phyloP scores from a whole-genome alignment of 2,797 vertebrate genomes.

The Clarias laeviceps region DNA sequence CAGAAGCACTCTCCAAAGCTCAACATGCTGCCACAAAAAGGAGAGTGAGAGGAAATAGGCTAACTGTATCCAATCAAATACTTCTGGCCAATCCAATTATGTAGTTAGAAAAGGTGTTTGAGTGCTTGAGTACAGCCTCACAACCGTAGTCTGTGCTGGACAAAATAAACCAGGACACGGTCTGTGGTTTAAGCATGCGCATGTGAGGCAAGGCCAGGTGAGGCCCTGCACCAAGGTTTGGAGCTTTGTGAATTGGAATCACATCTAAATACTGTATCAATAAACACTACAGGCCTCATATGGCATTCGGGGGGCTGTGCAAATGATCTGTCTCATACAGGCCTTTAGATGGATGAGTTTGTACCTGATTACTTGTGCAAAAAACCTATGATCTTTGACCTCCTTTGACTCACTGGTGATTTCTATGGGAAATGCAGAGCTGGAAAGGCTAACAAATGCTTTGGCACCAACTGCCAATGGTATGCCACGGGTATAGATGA shows the following conservation, averaged over 20 bases:
- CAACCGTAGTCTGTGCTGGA: constrained; percentile 29
- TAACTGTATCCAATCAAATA: constrained; percentile 72
- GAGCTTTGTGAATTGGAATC: constrained; percentile 15
- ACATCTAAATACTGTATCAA: constrained; percentile 43
- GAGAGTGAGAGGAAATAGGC: constrained; percentile 66
- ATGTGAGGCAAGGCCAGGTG: constrained; percentile 24
- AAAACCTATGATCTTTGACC: neutral
- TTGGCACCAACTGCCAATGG: constrained; percentile 21
- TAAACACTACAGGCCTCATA: constrained; percentile 48
- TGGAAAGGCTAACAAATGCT: constrained; percentile 20
- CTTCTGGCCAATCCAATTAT: constrained; percentile 70
- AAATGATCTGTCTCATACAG: constrained; percentile 5
- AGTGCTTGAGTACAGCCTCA: constrained; percentile 62
- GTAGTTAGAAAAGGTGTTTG: constrained; percentile 59
- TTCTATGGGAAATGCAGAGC: constrained; percentile 14
- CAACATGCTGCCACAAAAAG: constrained; percentile 48
- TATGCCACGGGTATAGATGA: constrained; percentile 36
- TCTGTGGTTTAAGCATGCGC: constrained; percentile 51
- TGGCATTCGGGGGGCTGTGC: constrained; percentile 12
- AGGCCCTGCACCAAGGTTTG: neutral
- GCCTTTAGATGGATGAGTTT: neutral
- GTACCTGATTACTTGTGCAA: neutral
- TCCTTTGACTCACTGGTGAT: neutral
- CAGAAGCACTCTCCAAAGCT: constrained; percentile 12
- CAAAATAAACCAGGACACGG: constrained; percentile 52